Percentiles rank a stretch among this genome's conserved stretches.
Evolutionary conservation across 2,113 vertebrate genomes (phyloP).

Genomic region (Bagarius yarrelli): DNA sequence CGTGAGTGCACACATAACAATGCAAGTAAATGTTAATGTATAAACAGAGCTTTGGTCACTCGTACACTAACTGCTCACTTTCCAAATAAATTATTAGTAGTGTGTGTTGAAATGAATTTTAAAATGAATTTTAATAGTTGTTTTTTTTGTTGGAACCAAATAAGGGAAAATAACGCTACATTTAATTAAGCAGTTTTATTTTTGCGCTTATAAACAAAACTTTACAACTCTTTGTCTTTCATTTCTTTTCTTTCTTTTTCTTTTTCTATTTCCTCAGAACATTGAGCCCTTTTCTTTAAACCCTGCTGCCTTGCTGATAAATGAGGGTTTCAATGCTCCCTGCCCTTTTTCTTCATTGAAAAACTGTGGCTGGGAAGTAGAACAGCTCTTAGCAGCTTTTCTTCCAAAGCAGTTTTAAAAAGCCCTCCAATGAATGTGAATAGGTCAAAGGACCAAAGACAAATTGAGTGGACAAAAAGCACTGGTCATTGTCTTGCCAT

Average conservation of each 20-base stretch:
- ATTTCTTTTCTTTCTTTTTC: constrained; percentile 28
- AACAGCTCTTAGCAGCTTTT: constrained; percentile 49
- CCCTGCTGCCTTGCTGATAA: constrained; percentile 46
- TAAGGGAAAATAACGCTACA: not conserved
- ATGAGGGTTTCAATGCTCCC: constrained; percentile 40
- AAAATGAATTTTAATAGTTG: not conserved
- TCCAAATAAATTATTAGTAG: not conserved
- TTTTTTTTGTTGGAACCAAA: not conserved
- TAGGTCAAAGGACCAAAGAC: constrained; percentile 51
- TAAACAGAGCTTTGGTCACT: not conserved
- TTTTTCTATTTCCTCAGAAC: constrained; percentile 30
- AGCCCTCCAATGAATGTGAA: constrained; percentile 49
- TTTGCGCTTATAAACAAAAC: constrained; percentile 14
- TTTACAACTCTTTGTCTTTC: constrained; percentile 23
- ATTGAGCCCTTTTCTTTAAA: constrained; percentile 36
- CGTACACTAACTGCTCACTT: not conserved
- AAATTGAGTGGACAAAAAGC: constrained; percentile 54
- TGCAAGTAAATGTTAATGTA: not conserved
- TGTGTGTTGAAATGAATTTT: not conserved
- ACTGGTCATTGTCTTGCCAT: constrained; percentile 53
- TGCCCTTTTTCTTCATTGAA: constrained; percentile 32
- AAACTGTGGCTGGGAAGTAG: not conserved
- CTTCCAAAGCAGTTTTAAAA: constrained; percentile 44
- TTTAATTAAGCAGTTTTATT: constrained; percentile 10
- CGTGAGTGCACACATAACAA: no score